Conservation (phyloP, 2,888 invertebrate genomes). For the Drosophila neotestacea region DNA sequence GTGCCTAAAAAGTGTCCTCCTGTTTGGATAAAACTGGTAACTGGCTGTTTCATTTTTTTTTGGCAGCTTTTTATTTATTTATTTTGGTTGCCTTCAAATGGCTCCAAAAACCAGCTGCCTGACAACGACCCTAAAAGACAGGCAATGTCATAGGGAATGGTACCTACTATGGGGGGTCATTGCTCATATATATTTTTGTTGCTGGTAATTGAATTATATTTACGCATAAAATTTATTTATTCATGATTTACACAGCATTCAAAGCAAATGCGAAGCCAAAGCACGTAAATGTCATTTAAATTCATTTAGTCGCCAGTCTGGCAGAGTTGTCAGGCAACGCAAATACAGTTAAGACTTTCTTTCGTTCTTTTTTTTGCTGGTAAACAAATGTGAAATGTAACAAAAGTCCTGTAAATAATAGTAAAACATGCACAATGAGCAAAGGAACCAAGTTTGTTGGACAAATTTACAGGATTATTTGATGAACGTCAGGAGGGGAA, state of each 20-base stretch:
- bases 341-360: constrained; percentile 12
- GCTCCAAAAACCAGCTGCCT: constrained; percentile 29
- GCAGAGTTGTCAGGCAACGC: constrained; percentile 40
- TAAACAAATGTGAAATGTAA: constrained; percentile 5
- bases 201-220: constrained; percentile 70
- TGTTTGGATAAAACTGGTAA: background rate
- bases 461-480: background rate
- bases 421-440: constrained; percentile 1
- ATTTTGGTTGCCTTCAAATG: constrained; percentile 29
- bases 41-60: constrained; percentile 15
- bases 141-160: constrained; percentile 3
- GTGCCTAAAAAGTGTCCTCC: constrained; percentile 48
- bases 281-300: constrained; percentile 76
- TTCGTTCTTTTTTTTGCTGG: background rate
- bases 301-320: constrained; percentile 57
- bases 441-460: background rate
- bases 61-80: constrained; percentile 36
- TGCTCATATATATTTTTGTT: constrained; percentile 14
- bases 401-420: constrained; percentile 12
- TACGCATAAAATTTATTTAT: constrained; percentile 74
- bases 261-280: constrained; percentile 32
- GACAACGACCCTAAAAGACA: constrained; percentile 22
- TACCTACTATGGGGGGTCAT: background rate
- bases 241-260: constrained; percentile 56
- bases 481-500: background rate